Evolutionary conservation across 2,113 vertebrate species (phyloP).

Genomic region (Sminthopsis crassicaudata): DNA sequence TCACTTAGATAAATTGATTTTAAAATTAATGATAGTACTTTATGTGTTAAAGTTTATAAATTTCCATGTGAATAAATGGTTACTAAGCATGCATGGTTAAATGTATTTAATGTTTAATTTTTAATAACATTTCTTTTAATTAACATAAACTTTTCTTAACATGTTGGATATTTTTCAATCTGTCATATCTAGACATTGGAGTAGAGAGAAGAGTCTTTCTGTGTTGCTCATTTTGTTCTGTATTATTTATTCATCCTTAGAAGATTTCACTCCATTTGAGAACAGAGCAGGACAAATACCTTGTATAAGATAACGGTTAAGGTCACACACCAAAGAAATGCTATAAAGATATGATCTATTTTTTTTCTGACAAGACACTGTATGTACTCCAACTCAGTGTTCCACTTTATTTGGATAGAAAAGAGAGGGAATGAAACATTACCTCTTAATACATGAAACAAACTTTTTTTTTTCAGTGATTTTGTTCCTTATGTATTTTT

Average conservation of each 20-base stretch:
- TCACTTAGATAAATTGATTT: not conserved
- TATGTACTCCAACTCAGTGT: not conserved
- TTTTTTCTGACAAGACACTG: not conserved
- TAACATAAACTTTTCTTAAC: not conserved
- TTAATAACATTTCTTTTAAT: not conserved
- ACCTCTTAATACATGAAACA: slow-evolving; percentile 67
- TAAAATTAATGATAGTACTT: not conserved
- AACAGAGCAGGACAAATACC: not conserved
- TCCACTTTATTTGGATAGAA: not conserved
- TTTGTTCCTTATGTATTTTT: slow-evolving; percentile 44
- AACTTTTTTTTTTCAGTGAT: slow-evolving; percentile 72
- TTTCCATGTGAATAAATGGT: too few species aligned
- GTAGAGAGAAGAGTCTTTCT: not conserved
- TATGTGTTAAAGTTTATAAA: not conserved
- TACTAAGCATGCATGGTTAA: not conserved
- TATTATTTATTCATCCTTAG: not conserved
- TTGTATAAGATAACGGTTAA: not conserved
- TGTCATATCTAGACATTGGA: not conserved
- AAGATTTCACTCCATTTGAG: not conserved
- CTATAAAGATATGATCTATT: not conserved
- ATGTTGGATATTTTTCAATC: not conserved
- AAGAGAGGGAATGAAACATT: not conserved
- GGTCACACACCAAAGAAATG: not conserved
- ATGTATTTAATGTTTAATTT: not conserved
- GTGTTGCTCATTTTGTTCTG: not conserved